A percentile compares a stretch with the other conserved stretches of the same genome.
Conservation (phyloP, 2,797 vertebrate genomes). For the Threskiornis aethiopicus region DNA sequence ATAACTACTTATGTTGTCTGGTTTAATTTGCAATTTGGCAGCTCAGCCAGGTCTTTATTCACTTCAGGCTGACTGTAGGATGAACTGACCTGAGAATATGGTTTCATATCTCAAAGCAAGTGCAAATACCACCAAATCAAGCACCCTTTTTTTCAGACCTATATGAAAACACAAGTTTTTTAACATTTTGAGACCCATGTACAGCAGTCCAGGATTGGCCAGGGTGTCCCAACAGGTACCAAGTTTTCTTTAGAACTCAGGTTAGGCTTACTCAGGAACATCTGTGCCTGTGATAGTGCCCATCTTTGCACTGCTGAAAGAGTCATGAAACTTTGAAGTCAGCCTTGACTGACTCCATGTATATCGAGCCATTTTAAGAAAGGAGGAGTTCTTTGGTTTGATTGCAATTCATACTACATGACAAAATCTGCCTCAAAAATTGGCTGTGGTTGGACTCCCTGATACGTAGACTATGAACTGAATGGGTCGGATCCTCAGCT, state of each 20-base stretch:
- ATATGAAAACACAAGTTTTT: neutral
- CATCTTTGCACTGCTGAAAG: neutral
- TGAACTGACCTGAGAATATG: neutral
- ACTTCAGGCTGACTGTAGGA: neutral
- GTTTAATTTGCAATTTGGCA: neutral
- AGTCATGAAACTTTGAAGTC: neutral
- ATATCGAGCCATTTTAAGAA: neutral
- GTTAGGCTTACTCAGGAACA: neutral
- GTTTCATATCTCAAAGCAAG: neutral
- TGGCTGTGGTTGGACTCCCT: neutral
- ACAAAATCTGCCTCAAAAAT: neutral
- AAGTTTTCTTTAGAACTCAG: neutral
- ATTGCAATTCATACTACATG: neutral
- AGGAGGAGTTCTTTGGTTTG: neutral
- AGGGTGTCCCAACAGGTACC: neutral
- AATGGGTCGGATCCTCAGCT: neutral
- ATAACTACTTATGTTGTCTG: neutral
- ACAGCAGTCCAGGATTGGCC: neutral
- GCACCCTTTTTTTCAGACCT: neutral
- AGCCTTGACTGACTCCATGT: neutral
- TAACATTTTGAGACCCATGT: neutral
- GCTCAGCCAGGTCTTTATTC: neutral
- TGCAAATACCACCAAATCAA: neutral
- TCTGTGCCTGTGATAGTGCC: neutral
- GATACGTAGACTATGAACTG: neutral